These are phyloP conservation scores for Chrysina gloriosa DNA, from an alignment of 2,888 invertebrate species.

Conservation along the genomic window DNA sequence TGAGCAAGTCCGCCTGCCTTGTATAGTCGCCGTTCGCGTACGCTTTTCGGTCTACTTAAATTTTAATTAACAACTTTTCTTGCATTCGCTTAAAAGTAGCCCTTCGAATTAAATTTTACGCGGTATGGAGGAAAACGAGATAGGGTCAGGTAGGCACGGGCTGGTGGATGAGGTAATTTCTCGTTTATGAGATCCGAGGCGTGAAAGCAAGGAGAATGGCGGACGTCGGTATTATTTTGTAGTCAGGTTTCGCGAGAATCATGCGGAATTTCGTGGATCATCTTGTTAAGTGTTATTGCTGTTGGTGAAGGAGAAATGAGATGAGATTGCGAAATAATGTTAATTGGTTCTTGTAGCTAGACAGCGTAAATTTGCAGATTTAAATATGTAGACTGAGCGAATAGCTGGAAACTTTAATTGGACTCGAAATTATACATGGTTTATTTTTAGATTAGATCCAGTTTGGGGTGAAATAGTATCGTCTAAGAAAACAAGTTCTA, in stretches of 20 bases:
- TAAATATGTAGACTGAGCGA: neutral
- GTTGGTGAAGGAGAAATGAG: constrained; percentile 22
- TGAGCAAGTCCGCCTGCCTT: neutral
- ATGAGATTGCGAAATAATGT: constrained; percentile 31
- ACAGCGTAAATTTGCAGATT: constrained; percentile 1
- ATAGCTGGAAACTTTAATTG: neutral
- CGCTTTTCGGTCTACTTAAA: constrained; percentile 10
- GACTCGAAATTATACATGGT: neutral
- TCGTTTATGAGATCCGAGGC: constrained; percentile 9
- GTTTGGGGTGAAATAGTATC: neutral
- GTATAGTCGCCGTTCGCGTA: neutral
- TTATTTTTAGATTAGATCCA: neutral
- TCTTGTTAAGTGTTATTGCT: constrained; percentile 34
- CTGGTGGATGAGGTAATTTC: constrained; percentile 21
- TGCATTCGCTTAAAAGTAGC: constrained; percentile 6
- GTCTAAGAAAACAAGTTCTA: neutral
- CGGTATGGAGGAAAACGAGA: neutral
- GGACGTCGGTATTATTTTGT: constrained; percentile 5
- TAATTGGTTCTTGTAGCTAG: constrained; percentile 31
- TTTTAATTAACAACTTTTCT: constrained; percentile 33
- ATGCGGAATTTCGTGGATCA: constrained; percentile 24
- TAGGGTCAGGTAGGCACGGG: constrained; percentile 16
- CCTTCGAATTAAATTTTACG: constrained; percentile 30
- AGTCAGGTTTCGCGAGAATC: constrained; percentile 23
- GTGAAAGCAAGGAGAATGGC: neutral